Base-by-base conservation (phyloP, 1,140 invertebrate genomes). In the Hyles vespertilio region DNA sequence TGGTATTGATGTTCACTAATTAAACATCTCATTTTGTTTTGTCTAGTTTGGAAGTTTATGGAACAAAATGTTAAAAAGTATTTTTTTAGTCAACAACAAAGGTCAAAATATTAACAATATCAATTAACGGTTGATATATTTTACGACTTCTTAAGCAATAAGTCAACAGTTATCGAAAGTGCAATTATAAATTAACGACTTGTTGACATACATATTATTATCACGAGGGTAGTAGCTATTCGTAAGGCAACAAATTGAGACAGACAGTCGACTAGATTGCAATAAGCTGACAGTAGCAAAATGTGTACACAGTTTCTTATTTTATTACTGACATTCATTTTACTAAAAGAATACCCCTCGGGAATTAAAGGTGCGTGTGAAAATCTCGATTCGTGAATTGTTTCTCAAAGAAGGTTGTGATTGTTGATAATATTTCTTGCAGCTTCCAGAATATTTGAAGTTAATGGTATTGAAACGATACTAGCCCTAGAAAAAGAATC, bases 391-490 rank as follows among this genome's bases (percentile, higher is more conserved):
- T 22, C 22, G 36, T 40, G 36, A 40, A 40, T 40, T 5, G 36
- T 40, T 40, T 40, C 8, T 40, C 5, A 40, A 40, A 5, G 4
- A 40, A 40, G 8, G 4, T 40, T 8, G 3, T 50, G 9, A 53
- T 32, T 32, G 8, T 5, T 56, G 33, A 46, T 45, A 9, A n/a
- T 36, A 57, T 46, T 57, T 61, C 58, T 51, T 68, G 70, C 59
- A 87, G 86, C 70, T 52, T 86, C 70, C 56, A 78, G 86, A 59
- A 64, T 73, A 10, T 80, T 86, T 51, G 67, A 82, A 54, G 62
- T 70, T 8, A 59, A 80, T 32, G 80, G 77, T 10, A 68, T 74
- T 10, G 68, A 76, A 57, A 85, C 74, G 6, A 82, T 89, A 50
- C 65, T 89, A 51, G 77, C 81, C 0, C 62, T 84, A 9, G 74